Base-by-base conservation (phyloP, 2,888 invertebrate species). In the Tetranychus truncatus region DNA sequence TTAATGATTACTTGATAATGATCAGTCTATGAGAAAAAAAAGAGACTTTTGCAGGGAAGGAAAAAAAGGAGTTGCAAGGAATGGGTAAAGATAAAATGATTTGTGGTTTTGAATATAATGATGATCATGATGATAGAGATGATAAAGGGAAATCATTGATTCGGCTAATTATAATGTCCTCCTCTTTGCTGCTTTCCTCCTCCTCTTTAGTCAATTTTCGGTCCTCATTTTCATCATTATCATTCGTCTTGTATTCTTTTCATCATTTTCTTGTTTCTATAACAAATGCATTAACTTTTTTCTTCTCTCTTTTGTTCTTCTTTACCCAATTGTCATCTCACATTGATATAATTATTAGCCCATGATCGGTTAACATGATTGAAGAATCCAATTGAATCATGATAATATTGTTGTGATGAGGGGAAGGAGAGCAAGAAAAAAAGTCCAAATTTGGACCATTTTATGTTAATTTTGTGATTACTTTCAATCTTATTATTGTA, bases 141-240 rank as follows among this genome's bases (percentile, higher is more conserved):
- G 34, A 34, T 34, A 34, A 34, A 55, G 15, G 55, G 15, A 15
- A 55, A 9, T 55, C 55, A 55, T 55, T 55, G 11, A 55, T 15
- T 55, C 55, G 55, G 55, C 55, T 55, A 55, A 55, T 55, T 55
- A 55, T 55, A 55, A 55, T 55, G 55, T 55, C 55, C 55, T 55
- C 55, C 55, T 55, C 55, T 15, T 34, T 34, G 34, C 34, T 34
- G 34, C 34, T 34, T 34, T 34, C 34, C 34, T 34, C 34, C 34
- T 34, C 34, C 34, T 34, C 34, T 34, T 34, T 34, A 34, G 34
- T 34, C 34, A 34, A 34, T 34, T 34, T 34, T 34, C 4, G 34
- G 34, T 34, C 34, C 34, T 34, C 34, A 34, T 55, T 55, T 55
- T 55, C 55, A 15, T 15, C 55, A 15, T 15, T 15, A 15, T 55